Percentiles rank a stretch among this genome's conserved stretches.
Conservation (phyloP, 2,888 invertebrate species). For the Tetranychus piercei region DNA sequence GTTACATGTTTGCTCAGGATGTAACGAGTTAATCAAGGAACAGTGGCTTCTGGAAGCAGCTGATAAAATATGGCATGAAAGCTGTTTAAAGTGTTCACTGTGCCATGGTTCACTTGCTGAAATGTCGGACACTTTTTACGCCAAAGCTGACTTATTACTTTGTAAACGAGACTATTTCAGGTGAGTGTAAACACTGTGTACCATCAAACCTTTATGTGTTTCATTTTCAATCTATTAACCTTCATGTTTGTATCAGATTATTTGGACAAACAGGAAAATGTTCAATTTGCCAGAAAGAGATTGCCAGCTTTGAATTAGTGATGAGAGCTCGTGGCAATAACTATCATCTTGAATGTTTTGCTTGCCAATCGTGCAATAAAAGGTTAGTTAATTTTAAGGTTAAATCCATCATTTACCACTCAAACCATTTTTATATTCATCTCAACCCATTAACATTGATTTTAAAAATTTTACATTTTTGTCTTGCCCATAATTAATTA, state of each 20-base stretch:
- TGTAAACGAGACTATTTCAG: slow-evolving; percentile 82
- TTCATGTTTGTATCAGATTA: slow-evolving; percentile 20
- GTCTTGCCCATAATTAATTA: too few species aligned
- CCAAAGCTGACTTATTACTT: slow-evolving; percentile 71
- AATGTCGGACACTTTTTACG: slow-evolving; percentile 72
- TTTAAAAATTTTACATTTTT: too few species aligned
- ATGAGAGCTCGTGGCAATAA: slow-evolving; percentile 62
- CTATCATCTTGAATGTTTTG: slow-evolving; percentile 38
- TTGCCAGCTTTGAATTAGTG: slow-evolving; percentile 86
- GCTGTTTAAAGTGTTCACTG: slow-evolving; percentile 76
- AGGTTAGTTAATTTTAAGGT: slow-evolving; percentile 29
- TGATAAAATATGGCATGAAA: slow-evolving; percentile 82
- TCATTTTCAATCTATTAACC: neutral
- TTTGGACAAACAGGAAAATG: slow-evolving; percentile 36
- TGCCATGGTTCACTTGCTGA: slow-evolving; percentile 80
- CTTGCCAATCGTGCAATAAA: slow-evolving; percentile 36
- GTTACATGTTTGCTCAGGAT: slow-evolving; percentile 26
- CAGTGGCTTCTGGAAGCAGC: slow-evolving; percentile 59
- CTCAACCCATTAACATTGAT: neutral
- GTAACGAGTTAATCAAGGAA: slow-evolving; percentile 27
- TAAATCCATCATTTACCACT: neutral
- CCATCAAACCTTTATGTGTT: neutral
- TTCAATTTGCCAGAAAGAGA: slow-evolving; percentile 75
- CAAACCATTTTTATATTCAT: neutral
- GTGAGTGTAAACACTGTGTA: slow-evolving; percentile 35